phyloP scores from a whole-genome alignment of 2,113 vertebrate species.

The Calidris pugnax region DNA sequence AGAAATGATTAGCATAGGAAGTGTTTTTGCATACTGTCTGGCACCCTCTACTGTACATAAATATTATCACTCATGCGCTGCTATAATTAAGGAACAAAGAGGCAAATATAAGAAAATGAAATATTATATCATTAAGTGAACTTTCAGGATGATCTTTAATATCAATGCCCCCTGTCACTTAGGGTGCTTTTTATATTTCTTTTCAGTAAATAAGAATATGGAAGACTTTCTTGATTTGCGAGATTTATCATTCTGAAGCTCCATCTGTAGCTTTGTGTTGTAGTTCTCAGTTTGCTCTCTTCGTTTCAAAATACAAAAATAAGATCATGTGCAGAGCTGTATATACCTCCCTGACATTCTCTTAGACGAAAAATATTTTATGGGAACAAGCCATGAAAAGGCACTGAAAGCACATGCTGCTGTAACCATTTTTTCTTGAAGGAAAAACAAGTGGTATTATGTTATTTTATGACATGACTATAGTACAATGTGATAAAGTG shows the following conservation, averaged over 20 bases:
- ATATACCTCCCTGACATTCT: not conserved
- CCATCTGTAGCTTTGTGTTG: not conserved
- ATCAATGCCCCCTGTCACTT: not conserved
- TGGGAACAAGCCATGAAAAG: not conserved
- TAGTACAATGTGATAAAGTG: not conserved
- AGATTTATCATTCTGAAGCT: not conserved
- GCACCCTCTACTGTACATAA: conserved; percentile 12
- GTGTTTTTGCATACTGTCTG: not conserved
- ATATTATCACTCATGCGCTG: not conserved
- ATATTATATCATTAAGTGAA: not conserved
- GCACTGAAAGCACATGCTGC: not conserved
- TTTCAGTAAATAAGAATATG: not conserved
- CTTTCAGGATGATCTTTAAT: not conserved
- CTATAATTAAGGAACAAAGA: not conserved
- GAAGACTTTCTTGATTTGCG: not conserved
- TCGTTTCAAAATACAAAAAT: not conserved
- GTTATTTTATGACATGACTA: not conserved
- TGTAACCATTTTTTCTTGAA: not conserved
- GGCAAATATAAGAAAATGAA: not conserved
- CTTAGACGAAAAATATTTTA: not conserved
- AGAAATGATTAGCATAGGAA: not conserved
- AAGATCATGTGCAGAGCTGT: not conserved
- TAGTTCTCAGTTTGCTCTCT: not conserved
- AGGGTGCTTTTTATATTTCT: not conserved
- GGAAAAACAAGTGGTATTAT: not conserved